These are phyloP conservation scores for Drosophila buzzatii DNA, from an alignment of 2,888 invertebrate species.

Conservation along the genomic window DNA sequence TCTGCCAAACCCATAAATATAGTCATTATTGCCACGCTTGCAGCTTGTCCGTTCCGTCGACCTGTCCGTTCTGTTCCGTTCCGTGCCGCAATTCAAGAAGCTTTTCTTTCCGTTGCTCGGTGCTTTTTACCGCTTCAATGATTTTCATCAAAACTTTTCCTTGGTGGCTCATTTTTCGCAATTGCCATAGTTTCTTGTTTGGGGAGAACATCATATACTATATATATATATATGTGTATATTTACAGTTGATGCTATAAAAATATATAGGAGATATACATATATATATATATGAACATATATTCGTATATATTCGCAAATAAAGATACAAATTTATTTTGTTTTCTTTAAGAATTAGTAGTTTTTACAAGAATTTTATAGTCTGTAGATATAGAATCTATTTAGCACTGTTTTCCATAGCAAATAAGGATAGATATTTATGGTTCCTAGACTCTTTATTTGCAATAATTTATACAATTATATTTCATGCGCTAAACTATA, in stretches of 20 bases:
- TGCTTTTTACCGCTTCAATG: conserved; percentile 47
- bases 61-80: conserved; percentile 10
- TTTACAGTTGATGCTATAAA: background rate
- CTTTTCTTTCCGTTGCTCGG: conserved; percentile 33
- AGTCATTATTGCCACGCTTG: conserved; percentile 66
- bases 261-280: background rate
- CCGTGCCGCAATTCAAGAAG: conserved; percentile 18
- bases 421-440: background rate
- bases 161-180: conserved; percentile 14
- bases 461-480: too few relatives aligned
- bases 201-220: background rate
- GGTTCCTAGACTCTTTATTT: too few relatives aligned
- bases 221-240: background rate
- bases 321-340: background rate
- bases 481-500: too few relatives aligned
- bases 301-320: background rate
- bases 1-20: conserved; percentile 74
- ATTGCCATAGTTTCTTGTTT: conserved; percentile 44
- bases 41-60: conserved; percentile 46
- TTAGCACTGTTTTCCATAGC: background rate
- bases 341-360: background rate
- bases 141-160: conserved; percentile 50
- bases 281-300: background rate
- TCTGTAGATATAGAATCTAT: background rate
- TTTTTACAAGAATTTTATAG: background rate